Evolutionary conservation across 2,113 vertebrate species (phyloP).

Genomic region (Platichthys stellatus): DNA sequence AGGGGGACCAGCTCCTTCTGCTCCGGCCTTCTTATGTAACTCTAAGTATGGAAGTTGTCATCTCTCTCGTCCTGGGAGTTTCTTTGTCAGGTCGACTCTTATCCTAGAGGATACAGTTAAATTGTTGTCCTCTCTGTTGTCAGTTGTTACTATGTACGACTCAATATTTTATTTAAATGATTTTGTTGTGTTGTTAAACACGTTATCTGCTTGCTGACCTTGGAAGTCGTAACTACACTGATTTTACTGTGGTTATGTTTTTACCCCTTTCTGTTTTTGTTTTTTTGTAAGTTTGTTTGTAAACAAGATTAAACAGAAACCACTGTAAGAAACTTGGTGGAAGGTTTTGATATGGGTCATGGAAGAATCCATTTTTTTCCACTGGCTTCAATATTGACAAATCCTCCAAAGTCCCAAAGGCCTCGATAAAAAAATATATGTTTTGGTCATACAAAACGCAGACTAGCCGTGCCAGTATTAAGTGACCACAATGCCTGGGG

Average conservation of each 20-base stretch:
- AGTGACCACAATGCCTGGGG: too few relatives aligned
- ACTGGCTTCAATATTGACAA: too few relatives aligned
- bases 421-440: too few relatives aligned
- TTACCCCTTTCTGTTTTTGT: not conserved
- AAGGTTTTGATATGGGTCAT: too few relatives aligned
- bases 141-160: not conserved
- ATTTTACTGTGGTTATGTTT: not conserved
- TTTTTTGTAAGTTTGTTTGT: too few relatives aligned
- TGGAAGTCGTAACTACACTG: not conserved
- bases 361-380: too few relatives aligned
- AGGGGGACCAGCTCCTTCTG: conserved; percentile 34
- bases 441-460: too few relatives aligned
- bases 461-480: too few relatives aligned
- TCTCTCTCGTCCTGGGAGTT: not conserved
- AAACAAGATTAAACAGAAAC: too few relatives aligned
- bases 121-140: not conserved
- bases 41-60: conserved; percentile 11
- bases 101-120: conserved; percentile 9
- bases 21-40: conserved; percentile 63
- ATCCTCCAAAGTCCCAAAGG: too few relatives aligned
- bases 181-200: not conserved
- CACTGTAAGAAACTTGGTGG: too few relatives aligned
- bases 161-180: not conserved
- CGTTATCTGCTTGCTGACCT: not conserved
- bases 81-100: conserved; percentile 33